Conservation (phyloP, 2,888 invertebrate genomes). For the Ametastegia equiseti region DNA sequence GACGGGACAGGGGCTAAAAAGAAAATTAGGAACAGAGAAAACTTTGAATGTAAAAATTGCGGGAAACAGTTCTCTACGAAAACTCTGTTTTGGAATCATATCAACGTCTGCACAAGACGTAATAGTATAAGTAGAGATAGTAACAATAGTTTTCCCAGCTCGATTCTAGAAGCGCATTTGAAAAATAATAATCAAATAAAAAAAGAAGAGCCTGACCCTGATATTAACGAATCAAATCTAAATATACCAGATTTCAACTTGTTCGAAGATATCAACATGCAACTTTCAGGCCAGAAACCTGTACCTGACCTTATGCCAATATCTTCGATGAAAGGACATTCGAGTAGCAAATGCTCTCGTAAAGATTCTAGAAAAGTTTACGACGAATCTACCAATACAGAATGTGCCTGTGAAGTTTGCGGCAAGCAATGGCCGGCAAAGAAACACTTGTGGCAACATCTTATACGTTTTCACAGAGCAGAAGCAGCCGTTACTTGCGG, state of each 20-base stretch:
- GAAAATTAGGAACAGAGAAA: conserved; percentile 63
- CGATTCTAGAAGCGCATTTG: conserved; percentile 70
- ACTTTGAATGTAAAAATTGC: conserved; percentile 71
- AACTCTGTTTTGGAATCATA: conserved; percentile 70
- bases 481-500: conserved; percentile 80
- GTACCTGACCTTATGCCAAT: conserved; percentile 72
- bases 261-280: conserved; percentile 74
- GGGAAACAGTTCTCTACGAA: conserved; percentile 71
- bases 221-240: conserved; percentile 65
- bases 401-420: conserved; percentile 78
- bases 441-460: conserved; percentile 81
- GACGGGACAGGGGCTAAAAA: conserved; percentile 51
- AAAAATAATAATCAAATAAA: conserved; percentile 72
- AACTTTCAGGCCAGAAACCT: conserved; percentile 71
- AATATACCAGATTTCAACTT: conserved; percentile 74
- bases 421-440: conserved; percentile 81
- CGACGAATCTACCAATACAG: conserved; percentile 76
- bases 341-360: conserved; percentile 67
- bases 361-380: conserved; percentile 77
- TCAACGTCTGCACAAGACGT: conserved; percentile 65
- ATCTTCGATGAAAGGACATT: conserved; percentile 59
- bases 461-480: conserved; percentile 78
- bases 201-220: conserved; percentile 62
- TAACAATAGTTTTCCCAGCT: conserved; percentile 56
- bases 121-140: conserved; percentile 54